phyloP scores from a whole-genome alignment of 2,888 invertebrate species.

The Copidosoma aretas region DNA sequence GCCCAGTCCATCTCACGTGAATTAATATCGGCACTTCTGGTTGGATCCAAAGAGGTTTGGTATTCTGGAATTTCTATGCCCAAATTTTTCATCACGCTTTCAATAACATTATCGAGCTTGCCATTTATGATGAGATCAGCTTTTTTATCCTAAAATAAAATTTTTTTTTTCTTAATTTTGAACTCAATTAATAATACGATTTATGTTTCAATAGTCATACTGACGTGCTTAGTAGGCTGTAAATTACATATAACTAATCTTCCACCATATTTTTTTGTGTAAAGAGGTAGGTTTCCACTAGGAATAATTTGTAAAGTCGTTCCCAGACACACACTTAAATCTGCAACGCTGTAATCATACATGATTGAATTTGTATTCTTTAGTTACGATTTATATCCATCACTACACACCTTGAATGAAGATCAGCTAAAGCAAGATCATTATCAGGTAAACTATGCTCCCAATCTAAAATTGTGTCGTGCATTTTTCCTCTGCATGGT shows the following conservation, averaged over 20 bases:
- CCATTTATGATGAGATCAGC: conserved; percentile 87
- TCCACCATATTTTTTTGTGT: conserved; percentile 84
- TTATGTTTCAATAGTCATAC: conserved; percentile 48
- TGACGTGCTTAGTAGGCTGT: conserved; percentile 96
- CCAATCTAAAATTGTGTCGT: conserved; percentile 97
- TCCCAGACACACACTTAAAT: conserved; percentile 92
- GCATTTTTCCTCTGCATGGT: conserved; percentile 85
- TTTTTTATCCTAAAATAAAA: conserved; percentile 77
- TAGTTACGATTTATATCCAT: not conserved
- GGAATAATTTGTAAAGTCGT: conserved; percentile 98
- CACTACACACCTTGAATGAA: conserved; percentile 75
- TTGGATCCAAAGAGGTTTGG: conserved; percentile 71
- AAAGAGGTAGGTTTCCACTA: conserved; percentile 90
- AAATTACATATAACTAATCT: conserved; percentile 93
- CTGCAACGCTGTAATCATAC: conserved; percentile 77
- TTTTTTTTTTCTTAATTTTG: conserved; percentile 13
- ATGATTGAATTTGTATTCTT: not conserved
- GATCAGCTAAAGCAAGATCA: conserved; percentile 82
- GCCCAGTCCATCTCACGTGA: conserved; percentile 74
- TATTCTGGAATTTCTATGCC: conserved; percentile 79
- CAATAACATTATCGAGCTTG: conserved; percentile 85
- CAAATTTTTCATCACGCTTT: conserved; percentile 76
- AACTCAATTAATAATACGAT: not conserved
- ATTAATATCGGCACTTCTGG: conserved; percentile 64
- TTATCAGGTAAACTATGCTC: conserved; percentile 90